phyloP scores from a whole-genome alignment of 1,140 invertebrate species.

The Conopomorpha cramerella region DNA sequence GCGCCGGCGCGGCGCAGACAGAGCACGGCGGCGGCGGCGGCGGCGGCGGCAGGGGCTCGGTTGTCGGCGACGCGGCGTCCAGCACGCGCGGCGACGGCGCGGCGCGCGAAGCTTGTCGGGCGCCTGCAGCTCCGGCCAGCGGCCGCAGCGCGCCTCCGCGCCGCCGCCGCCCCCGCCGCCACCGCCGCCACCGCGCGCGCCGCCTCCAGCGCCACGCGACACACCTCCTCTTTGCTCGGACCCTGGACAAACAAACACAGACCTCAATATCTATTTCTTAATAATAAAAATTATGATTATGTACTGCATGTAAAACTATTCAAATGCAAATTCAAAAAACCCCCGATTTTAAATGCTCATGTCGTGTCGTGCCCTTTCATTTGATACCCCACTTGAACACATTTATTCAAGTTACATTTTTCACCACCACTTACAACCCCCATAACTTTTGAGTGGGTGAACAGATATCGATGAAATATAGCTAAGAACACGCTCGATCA shows the following conservation, averaged over 20 bases:
- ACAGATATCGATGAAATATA: no score
- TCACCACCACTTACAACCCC: no score
- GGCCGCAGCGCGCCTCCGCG: slow-evolving; percentile 10
- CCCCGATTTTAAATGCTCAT: no score
- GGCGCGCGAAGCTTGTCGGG: slow-evolving; percentile 19
- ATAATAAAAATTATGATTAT: no score
- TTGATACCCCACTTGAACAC: no score
- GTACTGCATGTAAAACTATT: no score
- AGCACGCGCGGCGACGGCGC: slow-evolving; percentile 5
- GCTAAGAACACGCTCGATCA: no score
- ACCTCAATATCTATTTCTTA: not conserved
- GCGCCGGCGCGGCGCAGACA: slow-evolving; percentile 18
- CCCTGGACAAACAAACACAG: not conserved
- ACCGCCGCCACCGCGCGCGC: not conserved
- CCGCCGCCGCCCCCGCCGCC: not conserved
- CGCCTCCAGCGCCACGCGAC: not conserved
- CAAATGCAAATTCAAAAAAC: no score
- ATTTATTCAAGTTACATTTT: no score
- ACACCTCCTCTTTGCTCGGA: not conserved
- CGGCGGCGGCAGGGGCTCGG: slow-evolving; percentile 13
- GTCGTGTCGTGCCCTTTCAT: no score
- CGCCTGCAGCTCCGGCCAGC: slow-evolving; percentile 23
- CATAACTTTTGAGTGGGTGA: no score
- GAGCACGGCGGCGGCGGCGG: slow-evolving; percentile 16
- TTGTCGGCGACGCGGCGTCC: slow-evolving; percentile 5